Base-by-base conservation (phyloP, 1,140 invertebrate species). In the Drosophila murphyi region DNA sequence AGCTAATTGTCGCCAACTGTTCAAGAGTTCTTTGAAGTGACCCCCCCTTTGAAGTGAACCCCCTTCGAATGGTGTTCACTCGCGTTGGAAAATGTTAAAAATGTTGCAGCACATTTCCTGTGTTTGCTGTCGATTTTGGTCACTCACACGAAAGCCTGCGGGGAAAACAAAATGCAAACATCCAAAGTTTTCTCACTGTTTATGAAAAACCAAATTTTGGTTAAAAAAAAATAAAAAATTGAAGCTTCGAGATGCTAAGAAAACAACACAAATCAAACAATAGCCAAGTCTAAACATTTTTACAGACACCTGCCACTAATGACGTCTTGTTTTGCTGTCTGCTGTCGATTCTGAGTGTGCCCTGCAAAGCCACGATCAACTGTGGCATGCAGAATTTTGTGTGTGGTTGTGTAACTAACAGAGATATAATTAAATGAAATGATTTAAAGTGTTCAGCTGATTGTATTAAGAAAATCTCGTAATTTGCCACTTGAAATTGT, bases 261-360 rank as follows among this genome's bases (percentile, higher is more conserved):
- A 76, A 72, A 35, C 52, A 72, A 75, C 76, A 78, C 82, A 89
- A 87, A 87, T 87, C 83, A 88, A 87, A 88, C 77, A 88, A 65
- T 62, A 67, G 67, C 85, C 73, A 80, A 88, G 80, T 88, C 85
- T 88, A 88, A 88, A 88, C 85, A 88, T 88, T 88, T 88, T 89
- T 89, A 88, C 85, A 88, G 80, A 89, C 83, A 89, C 83, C 83
- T 88, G 85, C 85, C 85, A 89, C 67, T 77, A 88, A 80, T 88
- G 83, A 88, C 83, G 85, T 83, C 85, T 88, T 88, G 85, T 89
- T 88, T 80, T 89, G 67, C 73, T 71, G 41, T 73, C 47, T 4
- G 41, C 64, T 73, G 64, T 69, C 56, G 57, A 52, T 71, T 70
- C 67, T 52, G 31, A 37, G 51, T 35, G 68, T 69, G 41, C 56